These are phyloP conservation scores for Atherinosoma microstoma DNA, from an alignment of 2,797 vertebrate species.

Conservation along the genomic window DNA sequence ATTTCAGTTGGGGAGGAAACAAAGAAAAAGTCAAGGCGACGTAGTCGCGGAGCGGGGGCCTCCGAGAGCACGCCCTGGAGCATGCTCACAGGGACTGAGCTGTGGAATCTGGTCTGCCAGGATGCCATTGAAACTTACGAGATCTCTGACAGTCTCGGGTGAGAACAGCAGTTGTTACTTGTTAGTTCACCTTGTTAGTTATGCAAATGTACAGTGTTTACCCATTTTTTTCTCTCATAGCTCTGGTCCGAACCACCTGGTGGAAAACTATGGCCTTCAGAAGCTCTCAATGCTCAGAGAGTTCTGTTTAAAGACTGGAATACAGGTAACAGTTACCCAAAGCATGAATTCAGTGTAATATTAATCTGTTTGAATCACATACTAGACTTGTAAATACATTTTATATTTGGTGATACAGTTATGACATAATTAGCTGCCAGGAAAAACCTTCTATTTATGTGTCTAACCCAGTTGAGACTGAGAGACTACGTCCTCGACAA, in stretches of 20 bases:
- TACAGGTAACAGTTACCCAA: constrained; percentile 80
- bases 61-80: constrained; percentile 71
- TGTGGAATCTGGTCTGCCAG: constrained; percentile 85
- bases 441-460: constrained; percentile 22
- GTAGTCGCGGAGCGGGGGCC: constrained; percentile 73
- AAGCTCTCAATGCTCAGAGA: constrained; percentile 86
- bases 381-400: neutral
- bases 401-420: neutral
- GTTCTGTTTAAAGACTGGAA: constrained; percentile 87
- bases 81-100: constrained; percentile 75
- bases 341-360: constrained; percentile 13
- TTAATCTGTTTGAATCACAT: neutral
- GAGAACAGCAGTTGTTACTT: constrained; percentile 36
- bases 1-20: constrained; percentile 70
- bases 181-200: constrained; percentile 9
- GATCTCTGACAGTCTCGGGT: constrained; percentile 81
- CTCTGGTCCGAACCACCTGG: constrained; percentile 80
- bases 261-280: constrained; percentile 84
- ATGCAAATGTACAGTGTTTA: neutral
- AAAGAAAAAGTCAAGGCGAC: constrained; percentile 82
- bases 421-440: neutral
- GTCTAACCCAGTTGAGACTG: constrained; percentile 80
- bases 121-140: constrained; percentile 83
- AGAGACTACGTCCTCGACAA: constrained; percentile 86
- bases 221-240: constrained; percentile 61